Conservation (phyloP, 2,113 vertebrate genomes). For the Aptenodytes patagonicus region DNA sequence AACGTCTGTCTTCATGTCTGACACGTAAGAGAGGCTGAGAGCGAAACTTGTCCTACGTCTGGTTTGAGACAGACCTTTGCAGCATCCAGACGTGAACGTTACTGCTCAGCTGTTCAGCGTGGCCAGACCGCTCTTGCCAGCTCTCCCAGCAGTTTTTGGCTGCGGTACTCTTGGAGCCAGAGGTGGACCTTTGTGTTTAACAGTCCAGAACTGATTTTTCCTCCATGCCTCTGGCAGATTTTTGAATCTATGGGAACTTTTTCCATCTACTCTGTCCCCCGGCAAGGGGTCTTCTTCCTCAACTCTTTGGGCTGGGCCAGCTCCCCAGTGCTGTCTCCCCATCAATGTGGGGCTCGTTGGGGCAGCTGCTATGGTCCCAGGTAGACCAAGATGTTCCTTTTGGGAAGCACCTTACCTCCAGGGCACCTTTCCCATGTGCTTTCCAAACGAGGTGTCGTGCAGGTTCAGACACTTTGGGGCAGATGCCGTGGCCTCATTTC, state of each 20-base stretch:
- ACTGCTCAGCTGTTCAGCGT: not conserved
- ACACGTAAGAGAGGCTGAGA: not conserved
- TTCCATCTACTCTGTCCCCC: not conserved
- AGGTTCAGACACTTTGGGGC: not conserved
- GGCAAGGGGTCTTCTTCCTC: not conserved
- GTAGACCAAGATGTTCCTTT: not conserved
- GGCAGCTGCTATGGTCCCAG: not conserved
- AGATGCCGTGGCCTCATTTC: not conserved
- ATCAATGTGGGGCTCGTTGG: accelerated
- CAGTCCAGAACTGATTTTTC: no score
- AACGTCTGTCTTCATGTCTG: not conserved
- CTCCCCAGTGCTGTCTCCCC: not conserved
- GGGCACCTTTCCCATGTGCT: not conserved
- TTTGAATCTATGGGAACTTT: not conserved
- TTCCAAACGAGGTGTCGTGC: accelerated
- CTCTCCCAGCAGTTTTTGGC: not conserved
- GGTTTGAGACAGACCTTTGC: not conserved
- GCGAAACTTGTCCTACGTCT: accelerated
- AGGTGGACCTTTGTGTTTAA: not conserved
- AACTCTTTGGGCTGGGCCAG: not conserved
- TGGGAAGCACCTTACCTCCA: not conserved
- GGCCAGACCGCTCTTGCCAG: not conserved
- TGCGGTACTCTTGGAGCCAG: not conserved
- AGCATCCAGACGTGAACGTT: not conserved
- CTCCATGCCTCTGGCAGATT: not conserved